phyloP scores from a whole-genome alignment of 2,113 vertebrate genomes.

The Syrrhaptes paradoxus region DNA sequence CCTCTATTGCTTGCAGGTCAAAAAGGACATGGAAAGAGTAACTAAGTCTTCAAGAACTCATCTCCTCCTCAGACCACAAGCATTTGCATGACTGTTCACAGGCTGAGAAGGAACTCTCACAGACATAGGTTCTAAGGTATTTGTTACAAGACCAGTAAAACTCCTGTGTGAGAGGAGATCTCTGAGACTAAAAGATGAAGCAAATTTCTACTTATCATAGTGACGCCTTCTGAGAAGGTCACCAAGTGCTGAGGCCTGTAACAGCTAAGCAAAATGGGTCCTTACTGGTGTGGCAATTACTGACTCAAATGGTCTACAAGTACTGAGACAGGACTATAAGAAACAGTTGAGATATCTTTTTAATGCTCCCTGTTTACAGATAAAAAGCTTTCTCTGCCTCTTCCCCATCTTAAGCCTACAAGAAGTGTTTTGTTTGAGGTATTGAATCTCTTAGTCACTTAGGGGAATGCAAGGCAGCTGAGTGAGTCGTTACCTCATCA shows the following conservation, averaged over 20 bases:
- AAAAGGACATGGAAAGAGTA: neutral
- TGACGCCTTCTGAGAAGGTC: neutral
- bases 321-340: neutral
- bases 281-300: neutral
- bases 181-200: neutral
- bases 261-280: neutral
- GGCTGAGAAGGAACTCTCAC: neutral
- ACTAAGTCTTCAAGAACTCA: neutral
- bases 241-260: neutral
- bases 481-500: constrained; percentile 8
- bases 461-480: constrained; percentile 17
- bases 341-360: neutral
- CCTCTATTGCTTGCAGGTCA: neutral
- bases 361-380: neutral
- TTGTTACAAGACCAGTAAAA: neutral
- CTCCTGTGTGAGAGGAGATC: neutral
- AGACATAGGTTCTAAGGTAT: neutral
- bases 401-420: neutral
- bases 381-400: neutral
- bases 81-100: rapidly evolving
- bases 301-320: neutral
- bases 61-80: neutral
- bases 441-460: constrained; percentile 51
- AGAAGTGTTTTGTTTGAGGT: constrained; percentile 10
- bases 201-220: neutral